Conservation (phyloP, 2,797 vertebrate genomes). For the Danio jaintianensis region DNA sequence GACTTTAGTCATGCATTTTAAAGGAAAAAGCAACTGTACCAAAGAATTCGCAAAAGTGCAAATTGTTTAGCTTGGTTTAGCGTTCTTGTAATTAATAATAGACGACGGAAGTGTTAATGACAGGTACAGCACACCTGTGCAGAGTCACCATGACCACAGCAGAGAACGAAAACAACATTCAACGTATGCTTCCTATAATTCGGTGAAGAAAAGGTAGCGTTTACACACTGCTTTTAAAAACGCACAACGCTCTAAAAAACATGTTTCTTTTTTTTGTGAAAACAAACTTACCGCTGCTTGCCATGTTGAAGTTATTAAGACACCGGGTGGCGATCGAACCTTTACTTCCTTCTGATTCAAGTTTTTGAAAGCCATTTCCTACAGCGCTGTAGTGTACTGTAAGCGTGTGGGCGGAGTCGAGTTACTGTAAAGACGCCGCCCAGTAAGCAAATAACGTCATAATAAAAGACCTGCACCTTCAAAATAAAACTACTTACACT, state of each 20-base stretch:
- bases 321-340: background rate
- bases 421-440: background rate
- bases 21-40: background rate
- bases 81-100: background rate
- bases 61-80: background rate
- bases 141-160: slow-evolving; percentile 23
- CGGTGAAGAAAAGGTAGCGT: background rate
- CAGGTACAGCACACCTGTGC: background rate
- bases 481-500: slow-evolving; percentile 12
- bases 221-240: background rate
- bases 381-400: background rate
- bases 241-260: background rate
- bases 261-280: background rate
- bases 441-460: background rate
- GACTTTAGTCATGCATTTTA: background rate
- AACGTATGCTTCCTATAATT: background rate
- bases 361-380: background rate
- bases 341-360: slow-evolving; percentile 29
- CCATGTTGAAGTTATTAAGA: slow-evolving; percentile 9
- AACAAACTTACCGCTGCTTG: slow-evolving; percentile 38
- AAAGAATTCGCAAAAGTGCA: background rate
- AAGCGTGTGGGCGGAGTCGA: background rate
- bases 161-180: background rate
- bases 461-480: slow-evolving; percentile 27
- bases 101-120: background rate